Evolutionary conservation across 2,113 vertebrate genomes (phyloP), one percentile per base, ranked within the genome.

Genomic region (Pseudolaguvia tuberculata): DNA sequence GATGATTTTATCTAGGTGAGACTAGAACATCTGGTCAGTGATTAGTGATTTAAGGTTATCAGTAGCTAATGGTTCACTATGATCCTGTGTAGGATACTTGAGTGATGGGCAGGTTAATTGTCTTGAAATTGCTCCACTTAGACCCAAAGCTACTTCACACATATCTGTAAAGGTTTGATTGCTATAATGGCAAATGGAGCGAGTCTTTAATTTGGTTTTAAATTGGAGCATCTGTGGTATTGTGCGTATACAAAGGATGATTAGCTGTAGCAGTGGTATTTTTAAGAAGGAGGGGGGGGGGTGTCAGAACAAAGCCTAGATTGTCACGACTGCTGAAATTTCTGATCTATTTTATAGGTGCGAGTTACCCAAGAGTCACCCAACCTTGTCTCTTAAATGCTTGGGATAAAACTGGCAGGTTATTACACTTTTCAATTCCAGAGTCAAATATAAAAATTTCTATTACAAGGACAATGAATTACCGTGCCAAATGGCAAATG

Each of bases 381-480:
- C 58, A 39, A 80, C 78, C 79, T 85, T 89, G 93, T 91, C 87
- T 84, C 68, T 84, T 84, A 90, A 93, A 92, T 90, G 92, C 94
- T 96, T 95, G 94, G 95, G 91, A 92, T 80, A 91, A 93, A 94
- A 92, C 94, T 96, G 93, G 91, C 91, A 96, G 94, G 94, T 97
- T 97, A 97, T 97, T 97, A 97, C 91, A 91, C 93, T 93, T 94
- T 95, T 94, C 94, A 94, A 96, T 97, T 96, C 92, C 92, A 88
- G 93, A 96, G 94, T 96, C 94, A 95, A 97, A 97, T 97, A 98
- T 98, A 97, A 98, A 95, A 98, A 95, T 94, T 96, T 98, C 94
- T 98, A 98, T 98, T 99, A 98, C 95, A 96, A 94, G 96, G 94
- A 96, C 95, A 98, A 98, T 99, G 97, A 98, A 99, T 99, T 98